Percentiles rank a stretch among this genome's conserved stretches.
Conservation (phyloP, 2,888 invertebrate genomes). For the Tuta absoluta region DNA sequence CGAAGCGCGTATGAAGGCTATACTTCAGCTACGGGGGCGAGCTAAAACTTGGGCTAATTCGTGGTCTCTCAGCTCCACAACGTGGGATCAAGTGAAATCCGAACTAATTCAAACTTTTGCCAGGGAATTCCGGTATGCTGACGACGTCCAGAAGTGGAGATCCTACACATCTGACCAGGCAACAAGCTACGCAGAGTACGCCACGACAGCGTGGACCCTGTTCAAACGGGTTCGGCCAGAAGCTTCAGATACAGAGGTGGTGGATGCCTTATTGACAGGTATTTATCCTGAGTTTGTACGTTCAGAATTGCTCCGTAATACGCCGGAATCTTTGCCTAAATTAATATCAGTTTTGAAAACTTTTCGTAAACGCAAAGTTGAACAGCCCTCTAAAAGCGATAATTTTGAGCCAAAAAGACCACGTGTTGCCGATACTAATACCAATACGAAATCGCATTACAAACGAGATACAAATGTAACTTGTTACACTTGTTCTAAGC, state of each 20-base stretch:
- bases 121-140: constrained; percentile 32
- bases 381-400: background rate
- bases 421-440: background rate
- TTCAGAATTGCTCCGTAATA: constrained; percentile 22
- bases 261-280: constrained; percentile 29
- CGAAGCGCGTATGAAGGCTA: too few species aligned
- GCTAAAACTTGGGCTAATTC: too few species aligned
- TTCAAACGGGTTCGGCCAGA: constrained; percentile 30
- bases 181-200: constrained; percentile 30
- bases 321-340: constrained; percentile 5
- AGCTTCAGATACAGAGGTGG: constrained; percentile 10
- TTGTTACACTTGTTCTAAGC: background rate
- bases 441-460: background rate
- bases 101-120: too few species aligned
- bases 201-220: constrained; percentile 29
- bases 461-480: background rate
- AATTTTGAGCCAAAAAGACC: background rate
- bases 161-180: constrained; percentile 33
- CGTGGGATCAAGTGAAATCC: too few species aligned
- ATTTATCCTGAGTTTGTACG: constrained; percentile 28
- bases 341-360: constrained; percentile 12
- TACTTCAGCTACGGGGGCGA: too few species aligned
- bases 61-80: too few species aligned
- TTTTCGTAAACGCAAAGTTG: constrained; percentile 13
- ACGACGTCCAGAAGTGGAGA: constrained; percentile 29